Evolutionary conservation across 2,113 vertebrate genomes (phyloP).

Genomic region (Syrmaticus mikado): DNA sequence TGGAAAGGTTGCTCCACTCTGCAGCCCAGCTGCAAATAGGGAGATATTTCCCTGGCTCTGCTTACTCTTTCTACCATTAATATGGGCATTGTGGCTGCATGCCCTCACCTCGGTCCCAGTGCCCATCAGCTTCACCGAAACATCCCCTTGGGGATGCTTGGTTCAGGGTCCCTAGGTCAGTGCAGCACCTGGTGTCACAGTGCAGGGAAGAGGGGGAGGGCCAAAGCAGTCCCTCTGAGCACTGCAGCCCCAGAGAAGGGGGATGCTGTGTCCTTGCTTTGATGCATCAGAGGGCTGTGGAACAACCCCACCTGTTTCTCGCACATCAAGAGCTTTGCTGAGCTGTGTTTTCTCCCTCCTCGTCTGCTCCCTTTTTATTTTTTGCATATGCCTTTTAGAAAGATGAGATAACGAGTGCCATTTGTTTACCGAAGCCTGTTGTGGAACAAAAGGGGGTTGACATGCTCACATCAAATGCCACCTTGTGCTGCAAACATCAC

Average conservation of each 20-base stretch:
- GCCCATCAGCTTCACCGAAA: background rate
- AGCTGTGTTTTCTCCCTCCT: background rate
- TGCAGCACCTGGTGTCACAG: background rate
- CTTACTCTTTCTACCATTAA: too few species aligned
- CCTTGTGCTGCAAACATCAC: background rate
- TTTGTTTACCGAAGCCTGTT: background rate
- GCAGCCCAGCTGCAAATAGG: background rate
- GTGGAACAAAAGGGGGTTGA: background rate
- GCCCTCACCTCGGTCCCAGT: background rate
- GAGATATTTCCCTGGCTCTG: background rate
- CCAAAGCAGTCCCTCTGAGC: background rate
- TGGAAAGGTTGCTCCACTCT: background rate
- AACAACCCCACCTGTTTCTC: background rate
- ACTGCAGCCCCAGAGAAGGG: background rate
- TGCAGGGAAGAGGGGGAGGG: background rate
- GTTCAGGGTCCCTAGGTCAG: background rate
- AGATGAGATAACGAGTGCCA: background rate
- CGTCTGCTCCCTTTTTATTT: background rate
- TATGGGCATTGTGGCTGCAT: too few species aligned
- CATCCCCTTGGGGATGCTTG: too few species aligned
- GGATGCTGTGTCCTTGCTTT: background rate
- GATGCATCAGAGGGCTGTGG: too few species aligned
- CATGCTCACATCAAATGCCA: background rate
- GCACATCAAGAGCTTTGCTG: background rate
- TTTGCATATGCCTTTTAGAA: background rate